These are phyloP conservation scores for Hypotaenidia philippensis DNA, from an alignment of 2,797 vertebrate genomes.

Conservation along the genomic window DNA sequence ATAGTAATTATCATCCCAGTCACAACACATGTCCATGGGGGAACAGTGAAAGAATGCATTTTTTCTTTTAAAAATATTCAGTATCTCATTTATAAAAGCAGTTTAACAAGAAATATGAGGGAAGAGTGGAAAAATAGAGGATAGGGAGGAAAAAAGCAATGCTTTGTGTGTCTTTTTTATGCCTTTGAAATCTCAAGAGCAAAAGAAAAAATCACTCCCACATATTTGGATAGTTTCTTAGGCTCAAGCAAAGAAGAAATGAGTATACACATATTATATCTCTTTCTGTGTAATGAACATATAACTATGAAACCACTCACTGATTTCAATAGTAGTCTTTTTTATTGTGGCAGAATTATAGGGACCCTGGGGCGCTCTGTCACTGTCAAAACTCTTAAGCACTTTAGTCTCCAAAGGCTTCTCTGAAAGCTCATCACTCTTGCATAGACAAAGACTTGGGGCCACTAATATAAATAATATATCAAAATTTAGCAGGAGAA, in stretches of 20 bases:
- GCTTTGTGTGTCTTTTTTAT: neutral
- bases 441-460: neutral
- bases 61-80: neutral
- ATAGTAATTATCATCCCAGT: neutral
- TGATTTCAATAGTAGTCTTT: neutral
- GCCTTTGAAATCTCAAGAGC: neutral
- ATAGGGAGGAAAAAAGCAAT: neutral
- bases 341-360: neutral
- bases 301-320: neutral
- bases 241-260: neutral
- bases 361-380: neutral
- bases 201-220: neutral
- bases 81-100: neutral
- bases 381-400: neutral
- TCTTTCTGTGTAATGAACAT: neutral
- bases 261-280: neutral
- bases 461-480: slow-evolving; percentile 27
- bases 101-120: neutral
- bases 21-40: neutral
- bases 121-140: neutral
- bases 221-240: neutral
- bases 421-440: neutral
- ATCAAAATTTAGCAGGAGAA: neutral
- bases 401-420: neutral
- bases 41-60: neutral